Evolutionary conservation across 2,113 vertebrate genomes (phyloP), one percentile per base, ranked within the genome.

Genomic region (Dasyprocta punctata): DNA sequence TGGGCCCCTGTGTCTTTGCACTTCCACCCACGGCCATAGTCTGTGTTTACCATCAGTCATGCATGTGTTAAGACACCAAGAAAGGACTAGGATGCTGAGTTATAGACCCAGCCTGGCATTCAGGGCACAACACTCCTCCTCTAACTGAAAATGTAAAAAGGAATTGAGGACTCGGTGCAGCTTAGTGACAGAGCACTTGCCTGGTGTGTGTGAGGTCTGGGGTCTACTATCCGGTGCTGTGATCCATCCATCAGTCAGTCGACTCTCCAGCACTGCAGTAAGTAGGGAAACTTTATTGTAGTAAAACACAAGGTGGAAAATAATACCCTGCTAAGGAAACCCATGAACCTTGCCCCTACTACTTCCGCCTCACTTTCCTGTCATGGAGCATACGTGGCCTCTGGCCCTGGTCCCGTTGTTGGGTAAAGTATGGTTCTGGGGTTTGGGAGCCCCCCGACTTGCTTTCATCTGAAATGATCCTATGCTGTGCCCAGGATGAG

Each of bases 121-220:
- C 24, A 30, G 54, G 65, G 16, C 54, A 1, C 22, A 84, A 38
- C 13, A 14, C 65, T 24, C 41, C 41, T 47, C 67, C n/a, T 13
- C 22, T 44, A 80, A 58, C 65, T 28, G n/a, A 2, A 7, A 71
- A 12, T n/a, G 5, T 58, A 28, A 58, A 44, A 30, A 84, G 13
- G 7, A 26, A 7, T 47, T 36, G 30, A 44, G 1, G 67, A 41
- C 28, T 41, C 12, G 49, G 36, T 3, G 9, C 41, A 41, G 60
- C 33, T 22, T 28, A 36, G 60, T 38, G 36, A 30, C 9, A 7
- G n/a, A 7, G n/a, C n/a, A 24, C 26, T 82, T 69, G 61, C 47
- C 61, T 13, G 17, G 28, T 0, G 5, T 44, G 4, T 6, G 3
- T 54, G 49, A 12, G 19, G 7, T 7, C 63, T 20, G 14, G 11